Conservation (phyloP, 2,113 vertebrate species). For the Gnathonemus longibarbis region DNA sequence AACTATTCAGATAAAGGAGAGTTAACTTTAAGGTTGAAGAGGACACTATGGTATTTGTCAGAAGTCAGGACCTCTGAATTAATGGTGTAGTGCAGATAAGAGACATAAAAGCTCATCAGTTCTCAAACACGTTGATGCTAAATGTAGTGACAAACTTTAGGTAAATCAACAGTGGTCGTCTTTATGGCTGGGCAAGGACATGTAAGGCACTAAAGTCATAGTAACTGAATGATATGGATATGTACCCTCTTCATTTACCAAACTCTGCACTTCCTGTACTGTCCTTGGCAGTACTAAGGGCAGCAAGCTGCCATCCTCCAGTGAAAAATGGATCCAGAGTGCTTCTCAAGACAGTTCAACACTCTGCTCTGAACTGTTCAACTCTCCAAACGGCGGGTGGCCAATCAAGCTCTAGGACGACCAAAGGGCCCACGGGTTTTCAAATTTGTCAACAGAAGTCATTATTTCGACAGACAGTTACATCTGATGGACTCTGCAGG, state of each 20-base stretch:
- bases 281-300: slow-evolving; percentile 7
- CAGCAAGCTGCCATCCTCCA: not conserved
- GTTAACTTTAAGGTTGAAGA: not conserved
- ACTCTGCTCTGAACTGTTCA: slow-evolving; percentile 10
- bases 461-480: not conserved
- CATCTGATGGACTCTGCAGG: not conserved
- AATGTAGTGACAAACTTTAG: slow-evolving; percentile 30
- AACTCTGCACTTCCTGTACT: not conserved
- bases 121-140: slow-evolving; percentile 14
- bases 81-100: not conserved
- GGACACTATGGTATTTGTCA: not conserved
- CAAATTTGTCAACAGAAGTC: not conserved
- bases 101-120: slow-evolving; percentile 1
- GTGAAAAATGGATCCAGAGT: not conserved
- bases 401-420: not conserved
- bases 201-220: slow-evolving; percentile 61
- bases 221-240: slow-evolving; percentile 20
- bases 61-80: not conserved
- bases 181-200: slow-evolving; percentile 40
- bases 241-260: not conserved
- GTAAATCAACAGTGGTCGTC: slow-evolving; percentile 30
- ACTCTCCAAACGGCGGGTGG: not conserved
- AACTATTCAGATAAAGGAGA: not conserved
- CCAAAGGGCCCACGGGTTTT: not conserved
- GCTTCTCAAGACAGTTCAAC: slow-evolving; percentile 14